These are phyloP conservation scores for Eonycteris spelaea DNA, from an alignment of 2,113 vertebrate species.

Conservation along the genomic window DNA sequence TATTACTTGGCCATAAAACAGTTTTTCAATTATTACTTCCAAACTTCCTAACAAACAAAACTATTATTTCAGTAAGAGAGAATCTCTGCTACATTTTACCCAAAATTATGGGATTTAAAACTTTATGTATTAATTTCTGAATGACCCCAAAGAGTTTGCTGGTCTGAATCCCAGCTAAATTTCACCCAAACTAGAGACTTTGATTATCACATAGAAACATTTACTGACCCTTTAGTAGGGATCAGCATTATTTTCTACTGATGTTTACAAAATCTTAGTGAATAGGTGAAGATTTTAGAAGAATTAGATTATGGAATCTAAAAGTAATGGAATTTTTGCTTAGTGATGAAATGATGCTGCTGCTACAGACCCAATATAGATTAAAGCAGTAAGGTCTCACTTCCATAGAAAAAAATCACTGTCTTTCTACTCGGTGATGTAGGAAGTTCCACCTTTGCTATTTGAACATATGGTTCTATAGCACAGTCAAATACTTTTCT, in stretches of 20 bases:
- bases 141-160: neutral
- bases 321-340: conserved; percentile 22
- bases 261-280: neutral
- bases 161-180: neutral
- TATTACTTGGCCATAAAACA: neutral
- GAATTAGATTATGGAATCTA: neutral
- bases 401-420: neutral
- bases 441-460: neutral
- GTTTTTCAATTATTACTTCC: neutral
- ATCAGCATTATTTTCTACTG: neutral
- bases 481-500: neutral
- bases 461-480: neutral
- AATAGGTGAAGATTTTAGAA: neutral
- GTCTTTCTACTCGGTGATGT: neutral
- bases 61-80: neutral
- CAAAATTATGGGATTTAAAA: neutral
- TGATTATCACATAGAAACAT: neutral
- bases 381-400: neutral
- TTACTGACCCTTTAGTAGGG: neutral
- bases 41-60: neutral
- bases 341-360: neutral
- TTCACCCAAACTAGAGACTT: neutral
- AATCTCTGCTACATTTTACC: neutral
- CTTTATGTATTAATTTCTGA: neutral
- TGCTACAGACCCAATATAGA: neutral